These are phyloP conservation scores for Drosophila parthenogenetica DNA, from an alignment of 2,888 invertebrate genomes.

Conservation along the genomic window DNA sequence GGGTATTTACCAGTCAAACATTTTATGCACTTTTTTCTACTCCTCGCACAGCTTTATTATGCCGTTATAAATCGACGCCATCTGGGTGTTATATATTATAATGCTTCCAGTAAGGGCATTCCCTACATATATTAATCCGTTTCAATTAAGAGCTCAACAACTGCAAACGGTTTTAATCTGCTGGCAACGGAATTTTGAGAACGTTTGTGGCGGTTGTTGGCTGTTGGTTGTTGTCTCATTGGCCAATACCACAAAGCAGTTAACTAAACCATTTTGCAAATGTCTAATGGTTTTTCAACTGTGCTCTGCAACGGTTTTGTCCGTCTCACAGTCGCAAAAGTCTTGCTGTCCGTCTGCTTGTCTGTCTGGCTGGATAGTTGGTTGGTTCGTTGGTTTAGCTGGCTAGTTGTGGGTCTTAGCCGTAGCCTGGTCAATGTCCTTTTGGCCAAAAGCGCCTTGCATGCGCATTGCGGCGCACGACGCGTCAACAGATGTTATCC, in stretches of 20 bases:
- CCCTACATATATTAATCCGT: slow-evolving; percentile 28
- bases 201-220: background rate
- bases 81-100: slow-evolving; percentile 15
- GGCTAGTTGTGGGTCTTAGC: slow-evolving; percentile 4
- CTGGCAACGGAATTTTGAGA: slow-evolving; percentile 28
- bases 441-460: slow-evolving; percentile 72
- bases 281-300: slow-evolving; percentile 58
- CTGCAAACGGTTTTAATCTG: slow-evolving; percentile 17
- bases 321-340: slow-evolving; percentile 30
- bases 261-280: slow-evolving; percentile 56
- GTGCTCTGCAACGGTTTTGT: slow-evolving; percentile 49
- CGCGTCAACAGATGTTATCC: slow-evolving; percentile 81
- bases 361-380: slow-evolving; percentile 2
- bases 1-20: background rate
- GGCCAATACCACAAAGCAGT: slow-evolving; percentile 22
- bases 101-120: slow-evolving; percentile 19
- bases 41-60: slow-evolving; percentile 8
- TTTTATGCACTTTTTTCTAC: background rate
- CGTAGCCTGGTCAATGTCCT: slow-evolving; percentile 30
- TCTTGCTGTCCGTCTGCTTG: slow-evolving; percentile 13
- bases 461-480: slow-evolving; percentile 77
- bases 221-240: slow-evolving; percentile 3
- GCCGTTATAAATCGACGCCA: slow-evolving; percentile 4
- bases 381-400: slow-evolving; percentile 5
- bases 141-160: slow-evolving; percentile 37